Base-by-base conservation (phyloP, 2,888 invertebrate genomes). In the Cheilosia vulpina region DNA sequence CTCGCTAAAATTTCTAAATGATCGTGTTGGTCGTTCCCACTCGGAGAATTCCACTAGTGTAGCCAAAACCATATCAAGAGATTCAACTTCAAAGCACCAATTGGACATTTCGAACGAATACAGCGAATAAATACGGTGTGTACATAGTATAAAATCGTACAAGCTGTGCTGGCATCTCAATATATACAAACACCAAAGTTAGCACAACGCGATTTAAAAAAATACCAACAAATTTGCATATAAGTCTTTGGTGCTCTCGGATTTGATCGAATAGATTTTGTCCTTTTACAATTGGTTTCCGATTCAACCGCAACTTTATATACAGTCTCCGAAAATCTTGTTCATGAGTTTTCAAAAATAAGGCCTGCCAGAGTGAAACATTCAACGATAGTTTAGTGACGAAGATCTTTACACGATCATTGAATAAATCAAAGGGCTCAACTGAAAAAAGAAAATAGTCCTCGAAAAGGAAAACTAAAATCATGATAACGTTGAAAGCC, bases 51-150 rank as follows among this genome's bases (percentile, higher is more conserved):
- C 90, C 3, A 78, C 89, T 27, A 91, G 77, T 17, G 89, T 82
- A 0, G 15, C 34, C 38, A 91, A 65, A 45, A 91, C 91, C 0
- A 72, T 65, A 0, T 89, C 88, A 66, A 91, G 21, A n/a, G 87
- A 87, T 4, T 83, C 68, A 71, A 91, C 60, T 24, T 91, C 90
- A 88, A n/a, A 91, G 83, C 4, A 90, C 81, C 55, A 90, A 89
- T 73, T 91, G 90, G 34, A 88, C 79, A 43, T 89, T 90, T 0
- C 90, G 88, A 17, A 89, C 43, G 34, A 89, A 88, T 2, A 87
- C 82, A 6, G 87, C 15, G 3, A 65, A 75, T 0, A 88, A 80
- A 19, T 89, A 89, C 1, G 91, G 90, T 63, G 88, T 87, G 17
- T 89, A 91, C 57, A 89, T 85, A 15, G n/a, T 2, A 90, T 90